Conservation (phyloP, 2,888 invertebrate species). For the Andrena trimmerana region DNA sequence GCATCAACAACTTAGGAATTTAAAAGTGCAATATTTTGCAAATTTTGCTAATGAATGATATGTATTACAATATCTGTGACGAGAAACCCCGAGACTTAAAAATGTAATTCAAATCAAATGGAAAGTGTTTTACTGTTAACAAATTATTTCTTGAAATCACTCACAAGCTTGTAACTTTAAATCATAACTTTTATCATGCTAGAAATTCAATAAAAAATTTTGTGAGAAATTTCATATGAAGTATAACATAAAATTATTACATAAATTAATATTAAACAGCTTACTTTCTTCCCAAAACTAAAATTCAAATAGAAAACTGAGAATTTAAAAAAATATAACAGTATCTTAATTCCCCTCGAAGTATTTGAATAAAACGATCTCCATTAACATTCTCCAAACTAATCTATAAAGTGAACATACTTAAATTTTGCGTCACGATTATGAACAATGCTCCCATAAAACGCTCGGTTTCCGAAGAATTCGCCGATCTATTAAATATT, state of each 20-base stretch:
- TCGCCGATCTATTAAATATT: conserved; percentile 33
- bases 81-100: conserved; percentile 30
- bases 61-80: conserved; percentile 17
- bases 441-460: background rate
- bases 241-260: too few species aligned
- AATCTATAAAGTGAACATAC: background rate
- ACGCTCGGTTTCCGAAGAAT: conserved; percentile 4
- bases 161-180: background rate
- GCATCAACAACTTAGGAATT: background rate
- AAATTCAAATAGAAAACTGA: background rate
- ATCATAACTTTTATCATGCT: too few species aligned
- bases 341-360: too few species aligned
- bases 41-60: background rate
- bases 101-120: conserved; percentile 7
- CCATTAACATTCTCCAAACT: background rate
- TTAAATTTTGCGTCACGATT: background rate
- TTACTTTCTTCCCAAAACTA: background rate
- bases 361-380: background rate
- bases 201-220: too few species aligned
- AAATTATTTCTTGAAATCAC: background rate
- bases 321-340: too few species aligned
- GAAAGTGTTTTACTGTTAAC: too few species aligned
- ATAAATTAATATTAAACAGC: too few species aligned
- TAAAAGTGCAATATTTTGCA: background rate
- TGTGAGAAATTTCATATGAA: too few species aligned